Evolutionary conservation across 2,797 vertebrate genomes (phyloP).

Genomic region (Aphelocoma californica): DNA sequence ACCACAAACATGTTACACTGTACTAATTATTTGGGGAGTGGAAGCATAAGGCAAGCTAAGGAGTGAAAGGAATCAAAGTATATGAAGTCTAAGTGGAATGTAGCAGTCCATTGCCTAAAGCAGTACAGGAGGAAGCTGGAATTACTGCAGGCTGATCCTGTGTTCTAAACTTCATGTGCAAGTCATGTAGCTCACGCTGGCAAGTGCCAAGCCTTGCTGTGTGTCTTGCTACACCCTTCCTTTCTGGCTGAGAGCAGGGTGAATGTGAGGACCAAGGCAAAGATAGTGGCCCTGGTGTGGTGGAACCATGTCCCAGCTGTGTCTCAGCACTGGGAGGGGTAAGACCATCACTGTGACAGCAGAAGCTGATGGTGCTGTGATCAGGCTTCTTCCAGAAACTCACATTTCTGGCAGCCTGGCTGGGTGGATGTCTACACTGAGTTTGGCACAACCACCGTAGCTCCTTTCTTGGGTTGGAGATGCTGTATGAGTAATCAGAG

Average conservation of each 20-base stretch:
- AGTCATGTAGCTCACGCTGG: neutral
- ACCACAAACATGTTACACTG: neutral
- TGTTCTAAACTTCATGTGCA: neutral
- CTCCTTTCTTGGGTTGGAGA: neutral
- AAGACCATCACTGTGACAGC: neutral
- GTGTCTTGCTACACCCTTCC: neutral
- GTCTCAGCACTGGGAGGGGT: neutral
- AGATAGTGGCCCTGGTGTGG: neutral
- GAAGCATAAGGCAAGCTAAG: neutral
- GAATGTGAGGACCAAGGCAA: neutral
- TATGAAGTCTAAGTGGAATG: neutral
- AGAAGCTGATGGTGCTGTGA: neutral
- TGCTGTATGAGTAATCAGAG: neutral
- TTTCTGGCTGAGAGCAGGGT: neutral
- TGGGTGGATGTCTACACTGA: neutral
- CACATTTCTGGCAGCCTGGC: neutral
- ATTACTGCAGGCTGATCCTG: neutral
- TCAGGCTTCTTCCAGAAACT: neutral
- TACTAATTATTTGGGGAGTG: constrained; percentile 17
- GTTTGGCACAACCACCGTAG: neutral
- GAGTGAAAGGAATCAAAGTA: neutral
- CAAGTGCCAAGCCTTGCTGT: neutral
- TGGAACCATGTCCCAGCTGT: neutral
- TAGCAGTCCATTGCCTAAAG: neutral
- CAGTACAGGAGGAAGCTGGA: neutral